Evolutionary conservation across 2,113 vertebrate genomes (phyloP), one percentile per base, ranked within the genome.

Genomic region (Empidonax traillii): DNA sequence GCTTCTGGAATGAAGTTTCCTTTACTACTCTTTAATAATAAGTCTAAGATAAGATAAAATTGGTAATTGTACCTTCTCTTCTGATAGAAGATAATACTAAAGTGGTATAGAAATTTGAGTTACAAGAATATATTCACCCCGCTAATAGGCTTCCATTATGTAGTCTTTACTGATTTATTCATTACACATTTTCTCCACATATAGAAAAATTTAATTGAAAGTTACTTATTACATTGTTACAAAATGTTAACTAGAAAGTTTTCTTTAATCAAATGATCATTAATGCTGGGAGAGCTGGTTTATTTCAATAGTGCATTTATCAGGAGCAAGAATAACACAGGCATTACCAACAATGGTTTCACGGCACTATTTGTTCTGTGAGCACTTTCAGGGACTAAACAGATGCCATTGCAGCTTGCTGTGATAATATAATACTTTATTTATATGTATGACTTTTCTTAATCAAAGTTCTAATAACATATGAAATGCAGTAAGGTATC

Each of bases 131-230:
- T 97, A 98, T 98, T 98, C 98, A 98, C 89, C 93, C 94, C 89
- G 90, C 96, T 98, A 98, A 98, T 98, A 97, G 97, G 91, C 97
- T 98, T 98, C 97, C 97, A 98, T 98, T 98, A 98, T 98, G 97
- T 44, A 49, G 91, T 91, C 97, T 98, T 98, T 97, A 95, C 97
- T 98, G 96, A 97, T 98, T 98, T 98, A 98, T 98, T 98, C 96
- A 94, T 97, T 98, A 97, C 74, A 85, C 90, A 97, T 98, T 98
- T 98, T 97, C 93, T 95, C 93, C 95, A 96, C 93, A 94, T 97
- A 97, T 96, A 96, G 98, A 98, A 97, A 98, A 97, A 95, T 96
- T 97, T 98, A 98, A 98, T 98, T 98, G 98, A 92, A 98, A 98
- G 97, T 98, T 97, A 98, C 97, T 97, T 97, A 98, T 96, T 96